Percentiles rank a stretch among this genome's conserved stretches.
Evolutionary conservation across 2,888 invertebrate genomes (phyloP).

Genomic region (Drosophila ustulata): DNA sequence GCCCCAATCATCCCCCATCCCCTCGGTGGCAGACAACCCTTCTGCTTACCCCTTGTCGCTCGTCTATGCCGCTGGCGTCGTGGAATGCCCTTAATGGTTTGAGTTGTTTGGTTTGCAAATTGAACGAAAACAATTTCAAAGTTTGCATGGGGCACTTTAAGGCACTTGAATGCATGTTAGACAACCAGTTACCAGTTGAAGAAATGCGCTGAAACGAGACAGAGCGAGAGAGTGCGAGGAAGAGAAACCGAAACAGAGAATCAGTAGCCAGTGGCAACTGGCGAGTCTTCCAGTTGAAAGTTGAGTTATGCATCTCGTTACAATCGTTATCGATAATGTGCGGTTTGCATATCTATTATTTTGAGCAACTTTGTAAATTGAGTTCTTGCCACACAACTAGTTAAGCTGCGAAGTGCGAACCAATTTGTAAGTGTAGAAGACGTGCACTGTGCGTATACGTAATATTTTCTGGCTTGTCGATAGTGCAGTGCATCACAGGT

Average conservation of each 20-base stretch:
- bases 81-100: constrained; percentile 65
- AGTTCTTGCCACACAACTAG: background rate
- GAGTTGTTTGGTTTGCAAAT: constrained; percentile 75
- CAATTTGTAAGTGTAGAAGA: background rate
- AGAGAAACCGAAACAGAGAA: background rate
- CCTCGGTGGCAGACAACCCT: background rate
- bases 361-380: background rate
- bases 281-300: constrained; percentile 4
- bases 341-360: background rate
- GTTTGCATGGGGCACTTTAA: constrained; percentile 65
- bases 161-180: constrained; percentile 62
- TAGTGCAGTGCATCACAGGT: too few species aligned
- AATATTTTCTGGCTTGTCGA: background rate
- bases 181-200: constrained; percentile 26
- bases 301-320: background rate
- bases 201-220: background rate
- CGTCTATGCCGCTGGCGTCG: constrained; percentile 10
- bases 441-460: background rate
- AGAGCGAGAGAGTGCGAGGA: background rate
- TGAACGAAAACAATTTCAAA: constrained; percentile 78
- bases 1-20: background rate
- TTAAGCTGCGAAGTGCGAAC: background rate
- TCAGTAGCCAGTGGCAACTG: constrained; percentile 22
- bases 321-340: background rate
- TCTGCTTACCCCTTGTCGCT: background rate